Evolutionary conservation across 2,113 vertebrate species (phyloP), one percentile per base, ranked within the genome.

Genomic region (Notothenia rossii): DNA sequence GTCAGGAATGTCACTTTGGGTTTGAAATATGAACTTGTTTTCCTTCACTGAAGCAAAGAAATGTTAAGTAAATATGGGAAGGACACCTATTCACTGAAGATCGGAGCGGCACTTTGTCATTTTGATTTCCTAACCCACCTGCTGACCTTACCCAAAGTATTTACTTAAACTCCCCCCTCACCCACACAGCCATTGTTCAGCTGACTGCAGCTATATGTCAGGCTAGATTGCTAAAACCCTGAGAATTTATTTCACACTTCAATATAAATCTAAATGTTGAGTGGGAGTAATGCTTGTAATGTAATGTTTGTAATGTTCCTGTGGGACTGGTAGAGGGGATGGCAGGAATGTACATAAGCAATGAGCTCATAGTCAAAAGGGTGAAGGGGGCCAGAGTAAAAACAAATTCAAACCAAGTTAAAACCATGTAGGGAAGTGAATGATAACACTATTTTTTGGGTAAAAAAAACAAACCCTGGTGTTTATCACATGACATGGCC

Each of bases 351-450:
- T 63, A 64, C 43, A 66, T 69, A 82, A 82, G 68, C 73, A 79
- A 77, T 82, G 86, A 91, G 79, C 59, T 87, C 86, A 87, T 72
- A 60, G 55, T 79, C 36, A 43, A 64, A 73, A 72, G 29, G 78
- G 91, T 86, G 90, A 82, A 60, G 20, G 9, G 22, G 1, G 71
- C 58, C 79, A 63, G 75, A 84, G 74, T 40, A 40, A 77, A 91
- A 88, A 81, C 69, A 84, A 15, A 62, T 40, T 7, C 17, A 71
- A 70, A 77, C 58, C 50, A 68, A 17, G 55, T 70, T 40, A 77
- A 50, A 73, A 58, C 66, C 62, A 82, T 69, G 4, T 36, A 56
- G 20, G 62, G 72, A 55, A 80, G 53, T 72, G 12, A 40, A 71
- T 64, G 11, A 59, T 69, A 53, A 13, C 17, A 12, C 14, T 65